Evolutionary conservation across 2,113 vertebrate species (phyloP).

Genomic region (Gymnobelideus leadbeateri): DNA sequence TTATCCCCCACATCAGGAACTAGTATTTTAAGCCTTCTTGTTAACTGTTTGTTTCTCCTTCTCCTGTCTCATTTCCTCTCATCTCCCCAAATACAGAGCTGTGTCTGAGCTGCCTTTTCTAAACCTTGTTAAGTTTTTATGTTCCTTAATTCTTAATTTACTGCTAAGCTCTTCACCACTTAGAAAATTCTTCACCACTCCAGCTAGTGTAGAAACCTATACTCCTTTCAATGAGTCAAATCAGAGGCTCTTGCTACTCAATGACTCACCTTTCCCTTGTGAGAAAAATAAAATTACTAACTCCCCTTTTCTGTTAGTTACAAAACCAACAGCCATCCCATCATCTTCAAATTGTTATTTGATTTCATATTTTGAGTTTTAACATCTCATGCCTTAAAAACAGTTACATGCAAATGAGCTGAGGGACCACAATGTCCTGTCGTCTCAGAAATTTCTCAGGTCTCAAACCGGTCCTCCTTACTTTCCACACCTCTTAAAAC

Average conservation of each 20-base stretch:
- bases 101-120: not conserved
- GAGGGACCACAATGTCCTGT: not conserved
- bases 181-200: not conserved
- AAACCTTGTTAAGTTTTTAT: not conserved
- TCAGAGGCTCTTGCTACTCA: not conserved
- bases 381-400: not conserved
- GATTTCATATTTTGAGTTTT: conserved; percentile 8
- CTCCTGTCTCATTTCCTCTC: not conserved
- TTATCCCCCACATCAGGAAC: not conserved
- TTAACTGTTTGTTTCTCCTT: not conserved
- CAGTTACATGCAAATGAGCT: not conserved
- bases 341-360: not conserved
- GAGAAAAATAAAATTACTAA: not conserved
- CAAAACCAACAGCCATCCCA: not conserved
- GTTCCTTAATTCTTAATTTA: not conserved
- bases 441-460: not conserved
- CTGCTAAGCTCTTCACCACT: not conserved
- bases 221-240: not conserved
- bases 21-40: not conserved
- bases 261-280: not conserved
- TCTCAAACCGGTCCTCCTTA: not conserved
- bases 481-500: not conserved
- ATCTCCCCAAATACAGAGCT: not conserved
- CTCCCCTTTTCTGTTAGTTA: not conserved
- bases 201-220: not conserved